Evolutionary conservation across 2,888 invertebrate genomes (phyloP).

Genomic region (Allolobophora icterica): DNA sequence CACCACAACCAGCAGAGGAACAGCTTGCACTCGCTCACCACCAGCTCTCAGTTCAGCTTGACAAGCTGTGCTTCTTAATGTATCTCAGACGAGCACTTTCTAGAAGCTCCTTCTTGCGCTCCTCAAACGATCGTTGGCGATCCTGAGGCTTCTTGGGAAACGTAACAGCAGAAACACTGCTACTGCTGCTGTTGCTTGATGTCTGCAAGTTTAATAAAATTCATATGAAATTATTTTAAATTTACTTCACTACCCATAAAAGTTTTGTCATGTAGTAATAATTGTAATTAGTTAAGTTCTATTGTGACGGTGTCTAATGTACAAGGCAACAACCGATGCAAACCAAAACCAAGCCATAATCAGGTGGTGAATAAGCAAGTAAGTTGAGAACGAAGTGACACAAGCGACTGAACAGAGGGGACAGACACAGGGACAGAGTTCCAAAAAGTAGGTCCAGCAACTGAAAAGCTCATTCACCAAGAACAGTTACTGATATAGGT

Average conservation of each 20-base stretch:
- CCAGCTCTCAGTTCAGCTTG: slow-evolving; percentile 13
- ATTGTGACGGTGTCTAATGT: no score
- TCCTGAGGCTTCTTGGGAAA: slow-evolving; percentile 69
- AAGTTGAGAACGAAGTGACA: no score
- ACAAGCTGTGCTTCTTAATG: slow-evolving; percentile 74
- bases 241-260: not conserved
- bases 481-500: no score
- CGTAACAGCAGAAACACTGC: slow-evolving; percentile 49
- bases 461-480: no score
- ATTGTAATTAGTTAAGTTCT: no score
- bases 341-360: no score
- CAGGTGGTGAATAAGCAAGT: no score
- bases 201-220: not conserved
- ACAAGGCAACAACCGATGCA: no score
- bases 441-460: no score
- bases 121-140: slow-evolving; percentile 78
- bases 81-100: slow-evolving; percentile 79
- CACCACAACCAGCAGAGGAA: not conserved
- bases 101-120: slow-evolving; percentile 79
- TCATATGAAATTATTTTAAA: not conserved
- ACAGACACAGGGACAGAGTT: no score
- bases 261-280: not conserved
- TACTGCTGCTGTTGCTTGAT: not conserved
- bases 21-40: not conserved
- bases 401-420: no score